Conservation (phyloP, 1,140 invertebrate species). For the Zaprionus tsacasi region DNA sequence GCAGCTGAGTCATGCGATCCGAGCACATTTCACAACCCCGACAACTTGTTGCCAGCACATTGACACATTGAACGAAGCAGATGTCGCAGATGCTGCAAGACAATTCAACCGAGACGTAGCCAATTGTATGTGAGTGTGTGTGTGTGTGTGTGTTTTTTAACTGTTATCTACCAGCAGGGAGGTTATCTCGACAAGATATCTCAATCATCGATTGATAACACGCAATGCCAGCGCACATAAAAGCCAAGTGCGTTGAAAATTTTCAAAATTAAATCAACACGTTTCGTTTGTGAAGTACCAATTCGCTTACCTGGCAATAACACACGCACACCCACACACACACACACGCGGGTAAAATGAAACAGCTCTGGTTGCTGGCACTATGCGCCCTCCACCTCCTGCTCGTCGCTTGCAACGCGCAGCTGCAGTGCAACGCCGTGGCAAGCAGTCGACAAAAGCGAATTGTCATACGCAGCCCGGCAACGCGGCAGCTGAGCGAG, state of each 20-base stretch:
- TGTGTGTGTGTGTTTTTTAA: constrained; percentile 24
- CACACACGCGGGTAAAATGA: constrained; percentile 35
- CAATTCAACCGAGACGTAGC: constrained; percentile 32
- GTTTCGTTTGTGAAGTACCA: not conserved
- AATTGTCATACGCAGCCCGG: constrained; percentile 60
- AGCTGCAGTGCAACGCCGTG: constrained; percentile 58
- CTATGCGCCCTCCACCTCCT: constrained; percentile 6
- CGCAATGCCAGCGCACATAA: constrained; percentile 40
- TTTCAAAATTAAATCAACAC: constrained; percentile 53
- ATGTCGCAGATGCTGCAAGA: constrained; percentile 29
- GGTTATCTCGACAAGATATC: constrained; percentile 53
- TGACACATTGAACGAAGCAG: constrained; percentile 6
- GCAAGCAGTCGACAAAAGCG: constrained; percentile 59
- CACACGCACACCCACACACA: not conserved
- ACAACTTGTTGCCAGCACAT: constrained; percentile 21
- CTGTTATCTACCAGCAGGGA: constrained; percentile 46
- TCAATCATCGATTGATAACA: constrained; percentile 49
- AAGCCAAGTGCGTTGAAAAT: constrained; percentile 23
- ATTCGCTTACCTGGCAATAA: constrained; percentile 13
- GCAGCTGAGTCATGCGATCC: constrained; percentile 17
- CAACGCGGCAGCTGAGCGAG: constrained; percentile 41
- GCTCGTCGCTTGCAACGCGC: constrained; percentile 19
- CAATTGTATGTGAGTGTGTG: not conserved
- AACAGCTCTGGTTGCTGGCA: constrained; percentile 16
- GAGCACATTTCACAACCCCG: constrained; percentile 28